Conservation (phyloP, 2,797 vertebrate genomes). For the Okamejei kenojei region DNA sequence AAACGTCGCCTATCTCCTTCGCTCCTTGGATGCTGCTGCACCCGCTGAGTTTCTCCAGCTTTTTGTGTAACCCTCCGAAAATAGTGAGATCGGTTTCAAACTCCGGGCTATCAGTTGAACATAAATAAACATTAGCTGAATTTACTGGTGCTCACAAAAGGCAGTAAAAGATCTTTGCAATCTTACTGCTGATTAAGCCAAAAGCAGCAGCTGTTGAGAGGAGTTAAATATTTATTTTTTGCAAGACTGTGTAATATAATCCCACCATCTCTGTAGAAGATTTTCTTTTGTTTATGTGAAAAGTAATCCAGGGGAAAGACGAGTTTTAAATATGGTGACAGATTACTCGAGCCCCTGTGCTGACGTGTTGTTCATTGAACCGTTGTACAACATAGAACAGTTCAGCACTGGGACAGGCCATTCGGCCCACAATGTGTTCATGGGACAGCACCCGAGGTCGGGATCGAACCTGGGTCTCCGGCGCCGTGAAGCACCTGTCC, state of each 20-base stretch:
- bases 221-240: slow-evolving; percentile 19
- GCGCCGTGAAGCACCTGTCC: too few species aligned
- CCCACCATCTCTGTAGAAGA: neutral
- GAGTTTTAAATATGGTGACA: neutral
- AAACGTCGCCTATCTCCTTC: too few species aligned
- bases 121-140: neutral
- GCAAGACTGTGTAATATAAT: neutral
- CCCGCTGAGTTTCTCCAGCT: too few species aligned
- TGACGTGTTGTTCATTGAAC: too few species aligned
- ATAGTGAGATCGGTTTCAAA: neutral
- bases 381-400: too few species aligned
- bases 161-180: neutral
- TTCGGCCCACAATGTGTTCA: too few species aligned
- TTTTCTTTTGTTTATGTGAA: neutral
- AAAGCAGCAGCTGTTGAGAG: neutral
- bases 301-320: neutral
- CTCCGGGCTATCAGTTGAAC: neutral
- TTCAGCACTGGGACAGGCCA: too few species aligned
- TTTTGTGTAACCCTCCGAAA: too few species aligned
- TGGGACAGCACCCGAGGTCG: too few species aligned
- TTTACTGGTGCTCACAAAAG: neutral
- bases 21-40: too few species aligned
- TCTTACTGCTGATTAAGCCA: neutral
- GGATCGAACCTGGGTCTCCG: too few species aligned
- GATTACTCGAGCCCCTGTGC: neutral